Evolutionary conservation across 2,113 vertebrate species (phyloP).

Genomic region (Oryzias woworae): DNA sequence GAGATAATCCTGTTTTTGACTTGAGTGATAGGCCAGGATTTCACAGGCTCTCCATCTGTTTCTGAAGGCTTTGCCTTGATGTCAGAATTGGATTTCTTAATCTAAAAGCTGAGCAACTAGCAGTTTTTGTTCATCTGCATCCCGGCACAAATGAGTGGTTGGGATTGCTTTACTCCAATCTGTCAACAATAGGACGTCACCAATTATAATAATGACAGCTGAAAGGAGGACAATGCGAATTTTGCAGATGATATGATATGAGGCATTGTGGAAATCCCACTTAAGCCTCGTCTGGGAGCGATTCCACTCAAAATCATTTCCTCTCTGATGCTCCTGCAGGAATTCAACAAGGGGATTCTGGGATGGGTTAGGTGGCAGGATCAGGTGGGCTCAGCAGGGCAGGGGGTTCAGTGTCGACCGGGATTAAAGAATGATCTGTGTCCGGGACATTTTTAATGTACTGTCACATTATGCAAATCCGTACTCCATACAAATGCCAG

Average conservation of each 20-base stretch:
- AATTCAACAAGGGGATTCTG: constrained; percentile 6
- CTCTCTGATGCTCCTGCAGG: constrained; percentile 5
- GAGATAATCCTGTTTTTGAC: constrained; percentile 69
- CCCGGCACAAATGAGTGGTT: constrained; percentile 21
- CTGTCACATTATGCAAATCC: constrained; percentile 84
- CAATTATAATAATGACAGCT: constrained; percentile 50
- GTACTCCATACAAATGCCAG: constrained; percentile 68
- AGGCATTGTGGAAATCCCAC: constrained; percentile 43
- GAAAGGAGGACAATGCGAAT: constrained; percentile 36
- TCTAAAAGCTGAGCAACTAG: constrained; percentile 49
- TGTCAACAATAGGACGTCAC: constrained; percentile 28
- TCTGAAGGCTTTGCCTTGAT: constrained; percentile 62
- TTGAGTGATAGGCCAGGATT: constrained; percentile 63
- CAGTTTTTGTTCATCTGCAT: constrained; percentile 23
- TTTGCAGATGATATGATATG: constrained; percentile 30
- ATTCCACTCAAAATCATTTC: constrained; percentile 15
- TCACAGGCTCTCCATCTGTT: constrained; percentile 63
- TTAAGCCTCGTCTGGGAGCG: constrained; percentile 35
- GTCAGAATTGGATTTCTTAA: constrained; percentile 69
- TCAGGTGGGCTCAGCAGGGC: constrained; percentile 67
- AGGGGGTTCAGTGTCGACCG: constrained; percentile 66
- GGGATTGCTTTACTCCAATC: constrained; percentile 19
- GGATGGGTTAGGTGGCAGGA: constrained; percentile 43
- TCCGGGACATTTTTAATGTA: constrained; percentile 76
- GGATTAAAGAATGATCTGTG: constrained; percentile 79